Evolutionary conservation across 2,797 vertebrate genomes (phyloP).

Genomic region (Silurus aristotelis): DNA sequence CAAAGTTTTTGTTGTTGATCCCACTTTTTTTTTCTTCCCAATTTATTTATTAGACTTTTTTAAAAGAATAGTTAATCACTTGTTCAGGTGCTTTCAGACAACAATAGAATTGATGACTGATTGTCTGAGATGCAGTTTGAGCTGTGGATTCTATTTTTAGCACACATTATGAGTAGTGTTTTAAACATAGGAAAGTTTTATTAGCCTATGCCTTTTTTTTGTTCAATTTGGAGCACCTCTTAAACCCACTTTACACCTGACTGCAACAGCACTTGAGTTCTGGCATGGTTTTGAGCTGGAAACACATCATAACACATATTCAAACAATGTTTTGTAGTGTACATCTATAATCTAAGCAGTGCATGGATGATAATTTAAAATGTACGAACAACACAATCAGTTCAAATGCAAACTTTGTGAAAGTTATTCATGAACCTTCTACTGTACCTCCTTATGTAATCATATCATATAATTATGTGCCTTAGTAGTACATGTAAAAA

Average conservation of each 20-base stretch:
- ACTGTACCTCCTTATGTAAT: neutral
- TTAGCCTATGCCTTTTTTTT: neutral
- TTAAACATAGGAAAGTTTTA: neutral
- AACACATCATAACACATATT: neutral
- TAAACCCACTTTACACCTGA: neutral
- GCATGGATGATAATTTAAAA: neutral
- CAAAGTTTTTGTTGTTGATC: neutral
- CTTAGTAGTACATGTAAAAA: neutral
- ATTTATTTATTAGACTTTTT: neutral
- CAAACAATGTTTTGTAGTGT: neutral
- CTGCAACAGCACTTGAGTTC: neutral
- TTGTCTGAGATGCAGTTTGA: neutral
- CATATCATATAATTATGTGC: too few species aligned
- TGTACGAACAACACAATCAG: neutral
- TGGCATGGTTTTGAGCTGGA: neutral
- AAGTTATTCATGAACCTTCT: too few species aligned
- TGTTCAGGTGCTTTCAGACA: neutral
- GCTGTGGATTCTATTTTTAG: neutral
- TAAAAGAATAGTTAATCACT: neutral
- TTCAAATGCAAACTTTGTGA: neutral
- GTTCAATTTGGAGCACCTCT: neutral
- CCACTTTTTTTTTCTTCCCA: neutral
- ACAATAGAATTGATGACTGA: neutral
- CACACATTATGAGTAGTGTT: neutral
- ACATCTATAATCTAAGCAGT: neutral